A percentile compares a stretch with the other conserved stretches of the same genome.
phyloP scores from a whole-genome alignment of 2,888 invertebrate genomes.

The Lasioglossum pauxillum region DNA sequence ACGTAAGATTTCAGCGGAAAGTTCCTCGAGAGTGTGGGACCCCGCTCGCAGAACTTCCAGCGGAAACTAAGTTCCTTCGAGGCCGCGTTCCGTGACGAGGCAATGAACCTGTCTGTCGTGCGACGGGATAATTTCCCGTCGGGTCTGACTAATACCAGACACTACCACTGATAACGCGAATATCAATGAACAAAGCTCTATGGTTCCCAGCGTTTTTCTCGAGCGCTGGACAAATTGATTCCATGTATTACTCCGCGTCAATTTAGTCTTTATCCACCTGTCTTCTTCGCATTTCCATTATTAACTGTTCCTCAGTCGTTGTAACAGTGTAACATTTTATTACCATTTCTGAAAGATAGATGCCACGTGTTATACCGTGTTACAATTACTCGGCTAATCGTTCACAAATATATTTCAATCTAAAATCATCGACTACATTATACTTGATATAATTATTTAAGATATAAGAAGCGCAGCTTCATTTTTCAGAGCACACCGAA shows the following conservation, averaged over 20 bases:
- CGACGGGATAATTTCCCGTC: conserved; percentile 13
- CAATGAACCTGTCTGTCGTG: conserved; percentile 23
- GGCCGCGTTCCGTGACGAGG: background rate
- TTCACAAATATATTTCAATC: no score
- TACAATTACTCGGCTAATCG: background rate
- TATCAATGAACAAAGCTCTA: conserved; percentile 2
- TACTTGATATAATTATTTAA: background rate
- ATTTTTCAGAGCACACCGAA: no score
- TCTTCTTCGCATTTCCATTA: background rate
- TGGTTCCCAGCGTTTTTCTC: background rate
- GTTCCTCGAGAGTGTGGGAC: conserved; percentile 11
- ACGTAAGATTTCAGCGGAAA: conserved; percentile 20
- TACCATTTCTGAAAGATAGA: background rate
- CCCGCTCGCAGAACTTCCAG: conserved; percentile 20
- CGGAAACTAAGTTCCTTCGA: conserved; percentile 32
- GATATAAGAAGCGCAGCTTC: background rate
- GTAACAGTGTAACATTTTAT: background rate
- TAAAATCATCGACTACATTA: background rate
- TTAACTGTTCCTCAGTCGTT: background rate
- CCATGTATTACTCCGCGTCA: background rate
- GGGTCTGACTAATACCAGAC: background rate
- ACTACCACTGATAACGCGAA: background rate
- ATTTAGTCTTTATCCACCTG: background rate
- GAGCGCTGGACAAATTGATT: background rate
- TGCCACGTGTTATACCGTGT: background rate